Percentiles rank a stretch among this genome's conserved stretches.
phyloP scores from a whole-genome alignment of 2,797 vertebrate species.

The Mastacembelus armatus region DNA sequence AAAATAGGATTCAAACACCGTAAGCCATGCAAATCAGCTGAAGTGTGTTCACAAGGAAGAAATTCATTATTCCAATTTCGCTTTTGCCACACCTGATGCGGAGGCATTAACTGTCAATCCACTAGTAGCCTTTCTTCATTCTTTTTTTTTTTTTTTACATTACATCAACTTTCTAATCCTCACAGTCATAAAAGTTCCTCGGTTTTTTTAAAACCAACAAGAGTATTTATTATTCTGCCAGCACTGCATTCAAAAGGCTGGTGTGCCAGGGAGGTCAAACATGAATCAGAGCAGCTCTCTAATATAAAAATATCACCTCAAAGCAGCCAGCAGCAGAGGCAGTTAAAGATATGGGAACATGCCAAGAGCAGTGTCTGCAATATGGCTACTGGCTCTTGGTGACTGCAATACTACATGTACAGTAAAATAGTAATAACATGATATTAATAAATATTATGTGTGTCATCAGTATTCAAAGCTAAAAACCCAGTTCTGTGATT shows the following conservation, averaged over 20 bases:
- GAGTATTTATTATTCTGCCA: constrained; percentile 58
- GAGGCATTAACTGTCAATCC: constrained; percentile 43
- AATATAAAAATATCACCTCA: constrained; percentile 70
- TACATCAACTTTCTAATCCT: constrained; percentile 41
- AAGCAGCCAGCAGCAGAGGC: constrained; percentile 55
- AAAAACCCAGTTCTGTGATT: constrained; percentile 50
- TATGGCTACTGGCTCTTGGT: constrained; percentile 24
- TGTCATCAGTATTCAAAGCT: constrained; percentile 19
- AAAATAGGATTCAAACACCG: constrained; percentile 46
- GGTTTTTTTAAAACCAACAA: constrained; percentile 61
- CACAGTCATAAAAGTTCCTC: constrained; percentile 40
- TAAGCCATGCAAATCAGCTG: constrained; percentile 46
- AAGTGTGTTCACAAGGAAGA: constrained; percentile 27
- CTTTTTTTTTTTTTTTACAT: constrained; percentile 55
- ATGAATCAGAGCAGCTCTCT: constrained; percentile 68
- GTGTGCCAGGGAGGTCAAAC: constrained; percentile 67
- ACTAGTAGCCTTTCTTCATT: constrained; percentile 19
- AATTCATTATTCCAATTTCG: constrained; percentile 29
- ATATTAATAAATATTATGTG: constrained; percentile 47
- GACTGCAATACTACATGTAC: constrained; percentile 16
- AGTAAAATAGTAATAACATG: constrained; percentile 38
- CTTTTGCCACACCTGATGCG: constrained; percentile 46
- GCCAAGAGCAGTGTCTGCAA: constrained; percentile 43
- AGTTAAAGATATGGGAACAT: constrained; percentile 61
- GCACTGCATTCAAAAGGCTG: constrained; percentile 39